phyloP scores from a whole-genome alignment of 2,797 vertebrate genomes.

The Tapirus indicus region DNA sequence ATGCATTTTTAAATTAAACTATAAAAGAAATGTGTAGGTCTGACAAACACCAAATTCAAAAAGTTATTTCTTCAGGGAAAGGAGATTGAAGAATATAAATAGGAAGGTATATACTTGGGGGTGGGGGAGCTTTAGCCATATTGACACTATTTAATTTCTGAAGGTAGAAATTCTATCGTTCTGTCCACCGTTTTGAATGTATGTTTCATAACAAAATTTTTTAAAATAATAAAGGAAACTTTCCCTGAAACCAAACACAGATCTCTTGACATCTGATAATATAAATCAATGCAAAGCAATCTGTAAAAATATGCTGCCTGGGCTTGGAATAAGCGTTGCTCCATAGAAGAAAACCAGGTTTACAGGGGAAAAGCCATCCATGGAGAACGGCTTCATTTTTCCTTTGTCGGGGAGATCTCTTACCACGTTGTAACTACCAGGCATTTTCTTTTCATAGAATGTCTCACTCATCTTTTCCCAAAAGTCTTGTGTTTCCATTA shows the following conservation, averaged over 20 bases:
- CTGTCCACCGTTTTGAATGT: neutral
- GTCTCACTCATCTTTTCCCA: neutral
- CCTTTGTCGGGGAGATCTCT: neutral
- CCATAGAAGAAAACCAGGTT: neutral
- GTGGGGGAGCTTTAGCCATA: neutral
- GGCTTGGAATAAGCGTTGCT: neutral
- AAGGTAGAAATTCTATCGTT: neutral
- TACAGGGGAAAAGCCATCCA: neutral
- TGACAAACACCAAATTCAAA: neutral
- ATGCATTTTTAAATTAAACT: neutral
- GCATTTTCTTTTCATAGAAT: neutral
- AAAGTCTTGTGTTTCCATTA: neutral
- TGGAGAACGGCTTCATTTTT: too few relatives aligned
- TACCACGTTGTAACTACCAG: rapidly evolving
- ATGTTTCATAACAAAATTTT: neutral
- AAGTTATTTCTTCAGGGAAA: neutral
- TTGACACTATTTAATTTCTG: neutral
- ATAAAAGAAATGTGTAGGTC: neutral
- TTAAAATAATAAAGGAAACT: neutral
- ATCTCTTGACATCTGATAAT: neutral
- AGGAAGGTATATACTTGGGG: neutral
- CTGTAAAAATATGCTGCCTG: neutral
- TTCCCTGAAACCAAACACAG: neutral
- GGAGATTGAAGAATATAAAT: neutral
- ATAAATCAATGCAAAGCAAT: neutral